Evolutionary conservation across 1,140 invertebrate species (phyloP).

Genomic region (Listronotus bonariensis): DNA sequence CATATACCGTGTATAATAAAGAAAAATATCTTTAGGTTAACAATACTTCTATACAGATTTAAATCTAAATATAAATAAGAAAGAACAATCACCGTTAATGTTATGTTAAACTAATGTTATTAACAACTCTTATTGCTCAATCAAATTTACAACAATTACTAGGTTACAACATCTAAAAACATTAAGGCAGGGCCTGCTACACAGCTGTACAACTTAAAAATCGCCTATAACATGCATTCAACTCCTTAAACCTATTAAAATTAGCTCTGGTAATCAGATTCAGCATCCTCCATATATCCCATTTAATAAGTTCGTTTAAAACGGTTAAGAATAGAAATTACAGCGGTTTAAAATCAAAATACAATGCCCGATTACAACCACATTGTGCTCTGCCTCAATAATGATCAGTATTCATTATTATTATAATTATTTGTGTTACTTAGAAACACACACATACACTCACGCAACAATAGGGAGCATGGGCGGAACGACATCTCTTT

Average conservation of each 20-base stretch:
- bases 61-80: not conserved
- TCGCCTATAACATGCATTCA: slow-evolving; percentile 2
- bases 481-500: slow-evolving; percentile 14
- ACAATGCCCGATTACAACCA: slow-evolving; percentile 29
- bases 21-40: no score
- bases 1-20: no score
- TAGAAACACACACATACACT: slow-evolving; percentile 17
- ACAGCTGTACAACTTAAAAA: slow-evolving; percentile 3
- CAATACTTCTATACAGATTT: no score
- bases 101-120: no score
- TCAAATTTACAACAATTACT: not conserved
- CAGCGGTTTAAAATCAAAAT: slow-evolving; percentile 25
- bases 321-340: slow-evolving; percentile 25
- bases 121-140: slow-evolving; percentile 1
- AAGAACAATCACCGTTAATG: not conserved
- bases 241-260: slow-evolving; percentile 13
- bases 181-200: slow-evolving; percentile 5
- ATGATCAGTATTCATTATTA: slow-evolving; percentile 27
- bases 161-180: slow-evolving; percentile 6
- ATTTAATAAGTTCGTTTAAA: slow-evolving; percentile 17
- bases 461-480: slow-evolving; percentile 22
- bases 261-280: slow-evolving; percentile 18
- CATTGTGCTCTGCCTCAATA: slow-evolving; percentile 30
- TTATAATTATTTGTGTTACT: slow-evolving; percentile 28
- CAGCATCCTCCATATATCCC: slow-evolving; percentile 22